A percentile compares a stretch with the other conserved stretches of the same genome.
These are phyloP conservation scores for Thera obeliscata DNA, from an alignment of 2,888 invertebrate genomes.

Conservation along the genomic window DNA sequence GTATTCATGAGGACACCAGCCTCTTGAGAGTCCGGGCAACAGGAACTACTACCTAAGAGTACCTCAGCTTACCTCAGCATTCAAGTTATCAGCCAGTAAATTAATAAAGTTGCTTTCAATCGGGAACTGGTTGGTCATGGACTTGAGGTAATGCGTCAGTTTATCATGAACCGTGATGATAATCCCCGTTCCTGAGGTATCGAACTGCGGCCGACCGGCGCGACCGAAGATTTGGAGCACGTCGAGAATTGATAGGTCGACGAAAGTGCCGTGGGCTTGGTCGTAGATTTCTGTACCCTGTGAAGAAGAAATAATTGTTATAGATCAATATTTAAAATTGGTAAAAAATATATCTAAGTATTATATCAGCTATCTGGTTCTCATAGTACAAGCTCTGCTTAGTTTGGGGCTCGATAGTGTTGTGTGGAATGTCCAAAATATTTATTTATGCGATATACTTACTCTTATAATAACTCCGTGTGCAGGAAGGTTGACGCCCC, in stretches of 20 bases:
- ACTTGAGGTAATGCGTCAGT: constrained; percentile 95
- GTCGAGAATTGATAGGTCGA: constrained; percentile 98
- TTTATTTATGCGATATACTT: constrained; percentile 44
- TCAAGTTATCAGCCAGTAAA: constrained; percentile 97
- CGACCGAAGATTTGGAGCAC: constrained; percentile 99
- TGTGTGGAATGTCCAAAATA: too few species aligned
- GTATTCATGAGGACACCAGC: too few species aligned
- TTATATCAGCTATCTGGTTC: too few species aligned
- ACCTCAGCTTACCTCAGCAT: constrained; percentile 91
- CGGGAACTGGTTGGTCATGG: constrained; percentile 98
- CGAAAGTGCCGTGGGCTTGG: constrained; percentile 95
- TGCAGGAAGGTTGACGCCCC: constrained; percentile 99
- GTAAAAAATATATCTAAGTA: too few species aligned
- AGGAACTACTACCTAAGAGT: too few species aligned
- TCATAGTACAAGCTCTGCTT: too few species aligned
- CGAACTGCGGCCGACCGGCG: constrained; percentile 99
- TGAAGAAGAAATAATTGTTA: constrained; percentile 35
- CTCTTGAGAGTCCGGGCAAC: too few species aligned
- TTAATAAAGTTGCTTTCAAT: constrained; percentile 99
- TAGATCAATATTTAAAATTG: too few species aligned
- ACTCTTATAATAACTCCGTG: constrained; percentile 98
- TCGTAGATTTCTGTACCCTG: constrained; percentile 99
- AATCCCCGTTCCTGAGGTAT: constrained; percentile 96
- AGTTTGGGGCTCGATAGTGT: too few species aligned
- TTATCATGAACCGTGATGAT: constrained; percentile 98